A percentile compares a stretch with the other conserved stretches of the same genome.
These are phyloP conservation scores for Gymnoscopelus braueri DNA, from an alignment of 2,797 vertebrate genomes.

Conservation along the genomic window DNA sequence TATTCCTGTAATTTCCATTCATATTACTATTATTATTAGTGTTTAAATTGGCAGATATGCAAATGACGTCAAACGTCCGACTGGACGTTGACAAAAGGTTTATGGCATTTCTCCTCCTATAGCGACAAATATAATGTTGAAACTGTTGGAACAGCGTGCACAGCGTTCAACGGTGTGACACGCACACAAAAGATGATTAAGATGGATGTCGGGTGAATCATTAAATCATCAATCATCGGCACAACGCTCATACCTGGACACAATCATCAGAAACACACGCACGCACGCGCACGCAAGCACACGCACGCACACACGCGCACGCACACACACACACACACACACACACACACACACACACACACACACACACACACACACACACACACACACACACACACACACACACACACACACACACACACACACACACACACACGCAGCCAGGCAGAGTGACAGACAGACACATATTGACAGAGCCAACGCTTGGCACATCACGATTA, in stretches of 20 bases:
- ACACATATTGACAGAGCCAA: neutral
- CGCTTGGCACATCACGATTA: constrained; percentile 3
- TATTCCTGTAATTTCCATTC: too few species aligned
- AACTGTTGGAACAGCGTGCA: too few species aligned
- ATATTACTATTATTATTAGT: too few species aligned
- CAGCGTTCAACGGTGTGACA: too few species aligned
- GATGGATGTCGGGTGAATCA: too few species aligned
- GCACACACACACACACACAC: constrained; percentile 1
- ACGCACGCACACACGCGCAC: neutral
- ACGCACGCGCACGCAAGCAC: neutral
- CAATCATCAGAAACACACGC: neutral
- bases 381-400: neutral
- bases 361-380: neutral
- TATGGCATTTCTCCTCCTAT: too few species aligned
- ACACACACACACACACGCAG: constrained; percentile 5
- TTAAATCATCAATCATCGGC: too few species aligned
- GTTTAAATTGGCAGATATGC: too few species aligned
- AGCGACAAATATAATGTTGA: too few species aligned
- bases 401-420: neutral
- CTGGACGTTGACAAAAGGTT: too few species aligned
- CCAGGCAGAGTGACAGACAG: neutral
- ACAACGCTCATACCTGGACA: neutral
- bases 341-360: constrained; percentile 12
- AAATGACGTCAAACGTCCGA: too few species aligned
- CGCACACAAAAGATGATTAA: too few species aligned